These are phyloP conservation scores for Troides helena DNA, from an alignment of 2,888 invertebrate species.

Conservation along the genomic window DNA sequence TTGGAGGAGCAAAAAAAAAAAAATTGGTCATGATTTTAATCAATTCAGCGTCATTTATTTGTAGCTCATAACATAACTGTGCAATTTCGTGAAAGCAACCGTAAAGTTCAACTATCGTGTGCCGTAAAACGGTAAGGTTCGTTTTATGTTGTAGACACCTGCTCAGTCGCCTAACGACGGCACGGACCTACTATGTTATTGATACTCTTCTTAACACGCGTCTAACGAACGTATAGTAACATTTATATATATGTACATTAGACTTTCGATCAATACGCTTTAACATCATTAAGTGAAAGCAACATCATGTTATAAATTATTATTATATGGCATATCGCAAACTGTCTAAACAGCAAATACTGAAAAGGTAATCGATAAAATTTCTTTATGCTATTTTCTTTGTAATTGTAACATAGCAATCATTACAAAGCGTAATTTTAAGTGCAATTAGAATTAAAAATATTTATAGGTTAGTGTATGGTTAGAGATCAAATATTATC, in stretches of 20 bases:
- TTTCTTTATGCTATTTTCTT: background rate
- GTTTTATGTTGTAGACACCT: constrained; percentile 19
- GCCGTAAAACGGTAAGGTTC: constrained; percentile 9
- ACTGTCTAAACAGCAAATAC: too few species aligned
- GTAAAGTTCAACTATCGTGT: constrained; percentile 14
- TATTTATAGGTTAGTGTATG: background rate
- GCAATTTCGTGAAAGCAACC: constrained; percentile 8
- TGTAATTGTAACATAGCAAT: background rate
- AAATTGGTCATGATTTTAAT: background rate
- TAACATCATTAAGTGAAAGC: background rate
- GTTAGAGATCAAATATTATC: constrained; percentile 25
- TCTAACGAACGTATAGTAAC: background rate
- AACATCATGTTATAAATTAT: background rate
- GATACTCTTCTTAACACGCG: background rate
- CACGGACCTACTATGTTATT: constrained; percentile 2
- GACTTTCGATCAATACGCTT: background rate
- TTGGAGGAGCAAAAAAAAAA: background rate
- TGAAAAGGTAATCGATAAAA: background rate
- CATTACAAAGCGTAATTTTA: background rate
- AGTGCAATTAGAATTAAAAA: background rate
- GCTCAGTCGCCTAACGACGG: background rate
- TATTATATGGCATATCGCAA: too few species aligned
- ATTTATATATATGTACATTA: background rate
- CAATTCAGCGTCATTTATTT: background rate
- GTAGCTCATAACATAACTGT: constrained; percentile 11